Percentiles rank a stretch among this genome's conserved stretches.
Conservation (phyloP, 2,888 invertebrate species). For the Tuberolachnus salignus region DNA sequence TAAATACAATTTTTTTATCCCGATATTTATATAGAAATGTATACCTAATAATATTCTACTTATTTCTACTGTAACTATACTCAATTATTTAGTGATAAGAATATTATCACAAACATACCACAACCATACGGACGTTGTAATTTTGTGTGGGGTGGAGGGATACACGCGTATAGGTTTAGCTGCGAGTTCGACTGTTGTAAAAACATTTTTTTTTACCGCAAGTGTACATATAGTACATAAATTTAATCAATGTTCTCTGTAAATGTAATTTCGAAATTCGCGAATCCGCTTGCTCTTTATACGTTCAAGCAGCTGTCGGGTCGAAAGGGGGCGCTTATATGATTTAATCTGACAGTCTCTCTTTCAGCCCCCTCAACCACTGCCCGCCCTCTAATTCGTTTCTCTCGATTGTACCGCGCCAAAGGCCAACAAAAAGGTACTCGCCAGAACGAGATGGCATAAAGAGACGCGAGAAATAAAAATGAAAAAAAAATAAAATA, state of each 20-base stretch:
- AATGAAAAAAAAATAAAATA: conserved; percentile 13
- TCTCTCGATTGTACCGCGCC: too few relatives aligned
- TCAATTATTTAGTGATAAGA: too few relatives aligned
- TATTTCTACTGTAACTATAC: too few relatives aligned
- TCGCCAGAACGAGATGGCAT: too few relatives aligned
- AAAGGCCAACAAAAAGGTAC: too few relatives aligned
- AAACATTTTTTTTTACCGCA: conserved; percentile 12
- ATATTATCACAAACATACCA: too few relatives aligned
- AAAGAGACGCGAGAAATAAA: conserved; percentile 16
- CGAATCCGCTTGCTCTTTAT: neutral
- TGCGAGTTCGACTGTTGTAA: neutral
- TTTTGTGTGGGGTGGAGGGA: too few relatives aligned
- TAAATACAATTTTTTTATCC: too few relatives aligned
- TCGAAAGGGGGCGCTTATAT: neutral
- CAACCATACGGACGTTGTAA: too few relatives aligned
- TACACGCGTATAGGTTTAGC: too few relatives aligned
- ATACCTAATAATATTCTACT: too few relatives aligned
- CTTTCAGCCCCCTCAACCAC: neutral
- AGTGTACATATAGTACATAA: neutral
- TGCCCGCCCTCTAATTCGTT: neutral
- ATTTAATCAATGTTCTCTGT: conserved; percentile 14
- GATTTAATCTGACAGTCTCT: conserved; percentile 29
- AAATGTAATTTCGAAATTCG: conserved; percentile 21
- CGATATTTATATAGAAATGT: too few relatives aligned
- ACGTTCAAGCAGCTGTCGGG: conserved; percentile 28